Conservation (phyloP, 2,113 vertebrate species). For the Pseudorhombus dupliciocellatus region DNA sequence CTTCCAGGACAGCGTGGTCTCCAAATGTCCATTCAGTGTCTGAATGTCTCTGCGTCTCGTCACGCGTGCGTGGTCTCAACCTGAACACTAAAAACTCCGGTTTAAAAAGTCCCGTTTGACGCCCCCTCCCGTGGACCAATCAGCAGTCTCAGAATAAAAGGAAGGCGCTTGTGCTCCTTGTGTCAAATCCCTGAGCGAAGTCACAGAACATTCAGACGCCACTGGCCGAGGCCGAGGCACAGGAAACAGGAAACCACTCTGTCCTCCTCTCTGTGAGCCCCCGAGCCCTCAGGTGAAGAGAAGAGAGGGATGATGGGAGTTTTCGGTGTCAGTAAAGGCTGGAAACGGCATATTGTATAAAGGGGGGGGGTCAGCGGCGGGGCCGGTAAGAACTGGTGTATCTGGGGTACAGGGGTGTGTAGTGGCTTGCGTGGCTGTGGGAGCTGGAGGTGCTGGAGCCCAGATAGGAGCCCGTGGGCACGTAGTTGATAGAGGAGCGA, state of each 20-base stretch:
- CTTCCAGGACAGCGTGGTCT: conserved; percentile 18
- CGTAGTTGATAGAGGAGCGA: conserved; percentile 62
- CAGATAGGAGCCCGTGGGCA: conserved; percentile 58
- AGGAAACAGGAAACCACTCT: conserved; percentile 72
- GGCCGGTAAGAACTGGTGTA: conserved; percentile 77
- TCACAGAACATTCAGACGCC: conserved; percentile 70
- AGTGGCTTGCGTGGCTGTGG: conserved; percentile 70
- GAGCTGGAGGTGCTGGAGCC: conserved; percentile 42
- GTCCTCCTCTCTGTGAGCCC: conserved; percentile 77
- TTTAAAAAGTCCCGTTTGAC: conserved; percentile 58
- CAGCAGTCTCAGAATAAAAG: conserved; percentile 69
- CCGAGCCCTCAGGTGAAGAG: conserved; percentile 41
- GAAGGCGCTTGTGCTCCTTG: conserved; percentile 79
- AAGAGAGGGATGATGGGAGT: conserved; percentile 39
- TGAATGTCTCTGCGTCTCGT: conserved; percentile 20
- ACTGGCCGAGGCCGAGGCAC: conserved; percentile 65
- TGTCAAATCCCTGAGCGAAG: conserved; percentile 83
- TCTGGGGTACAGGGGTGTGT: conserved; percentile 74
- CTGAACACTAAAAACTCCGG: conserved; percentile 53
- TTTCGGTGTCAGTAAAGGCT: conserved; percentile 27
- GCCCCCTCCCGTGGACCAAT: conserved; percentile 62
- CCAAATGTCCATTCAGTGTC: conserved; percentile 32
- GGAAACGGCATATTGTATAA: conserved; percentile 14
- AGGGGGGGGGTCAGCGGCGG: conserved; percentile 62
- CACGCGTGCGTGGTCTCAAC: conserved; percentile 51